Evolutionary conservation across 1,140 invertebrate genomes (phyloP).

Genomic region (Bombyx mori): DNA sequence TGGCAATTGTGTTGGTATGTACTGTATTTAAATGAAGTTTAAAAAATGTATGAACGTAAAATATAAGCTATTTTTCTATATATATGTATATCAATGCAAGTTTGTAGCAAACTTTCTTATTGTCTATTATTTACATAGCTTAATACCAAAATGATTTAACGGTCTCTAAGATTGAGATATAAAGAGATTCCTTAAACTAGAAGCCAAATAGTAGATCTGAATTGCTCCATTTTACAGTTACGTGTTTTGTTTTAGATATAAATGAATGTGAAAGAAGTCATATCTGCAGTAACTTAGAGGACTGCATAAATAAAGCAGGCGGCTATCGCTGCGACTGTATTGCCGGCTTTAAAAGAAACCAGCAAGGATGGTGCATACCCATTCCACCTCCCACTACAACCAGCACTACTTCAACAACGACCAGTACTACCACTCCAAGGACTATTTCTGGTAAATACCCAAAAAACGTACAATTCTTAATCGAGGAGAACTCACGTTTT

Average conservation of each 20-base stretch:
- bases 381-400: constrained; percentile 15
- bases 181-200: no score
- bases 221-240: no score
- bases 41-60: no score
- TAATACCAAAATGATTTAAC: no score
- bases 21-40: neutral
- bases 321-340: constrained; percentile 69
- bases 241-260: constrained; percentile 77
- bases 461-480: no score
- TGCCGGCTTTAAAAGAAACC: constrained; percentile 45
- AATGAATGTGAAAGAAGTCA: constrained; percentile 90
- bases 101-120: no score
- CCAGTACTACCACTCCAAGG: constrained; percentile 19
- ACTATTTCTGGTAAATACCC: constrained; percentile 5
- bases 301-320: constrained; percentile 83
- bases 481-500: no score
- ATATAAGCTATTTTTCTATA: no score
- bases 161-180: no score
- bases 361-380: constrained; percentile 40
- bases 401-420: constrained; percentile 13
- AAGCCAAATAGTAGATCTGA: no score
- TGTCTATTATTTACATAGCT: no score
- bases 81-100: no score
- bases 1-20: constrained; percentile 56
- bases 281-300: constrained; percentile 83